Base-by-base conservation (phyloP, 2,113 vertebrate genomes). In the Laterallus jamaicensis region DNA sequence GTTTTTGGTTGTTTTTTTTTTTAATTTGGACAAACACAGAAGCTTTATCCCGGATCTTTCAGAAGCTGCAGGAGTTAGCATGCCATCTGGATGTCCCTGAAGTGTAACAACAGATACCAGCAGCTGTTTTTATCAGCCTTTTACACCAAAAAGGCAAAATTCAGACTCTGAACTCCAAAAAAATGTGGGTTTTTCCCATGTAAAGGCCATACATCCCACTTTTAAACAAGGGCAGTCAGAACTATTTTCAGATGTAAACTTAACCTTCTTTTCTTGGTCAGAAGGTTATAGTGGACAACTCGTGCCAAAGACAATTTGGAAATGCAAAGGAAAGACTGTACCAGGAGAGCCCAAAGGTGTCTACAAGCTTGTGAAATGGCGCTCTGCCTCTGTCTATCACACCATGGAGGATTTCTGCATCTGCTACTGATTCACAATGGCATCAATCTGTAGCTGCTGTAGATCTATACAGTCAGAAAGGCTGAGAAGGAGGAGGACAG, bases 11-110 rank as follows among this genome's bases (percentile, higher is more conserved):
- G 13, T 32, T 9, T 10, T 6, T 40, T 6, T 40, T 56, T 75
- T 52, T 0, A 20, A 73, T 71, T 91, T 71, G 28, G 18, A 47
- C 82, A 90, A 88, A 75, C 26, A 54, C 3, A 54, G 79, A 50
- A 74, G 25, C 17, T 93, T 77, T 94, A 13, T 81, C 54, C 42
- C 73, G 74, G 37, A 78, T 86, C 55, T 22, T 70, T 82, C 76
- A 81, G 88, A 88, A 93, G n/a, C 37, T 74, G 69, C n/a, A 78
- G 80, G 55, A 92, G 64, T 88, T 92, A 86, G 50, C 60, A 56
- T 70, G 47, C 68, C 76, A 81, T 81, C 79, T 96, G 80, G 56
- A 86, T 86, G 76, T 88, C 80, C 82, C 80, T 91, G 69, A 93
- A 90, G 28, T 59, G 47, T 69, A 95, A 86, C 75, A 88, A 78